A percentile compares a stretch with the other conserved stretches of the same genome.
These are phyloP conservation scores for Dermatophagoides farinae DNA, from an alignment of 1,140 invertebrate genomes.

Conservation along the genomic window DNA sequence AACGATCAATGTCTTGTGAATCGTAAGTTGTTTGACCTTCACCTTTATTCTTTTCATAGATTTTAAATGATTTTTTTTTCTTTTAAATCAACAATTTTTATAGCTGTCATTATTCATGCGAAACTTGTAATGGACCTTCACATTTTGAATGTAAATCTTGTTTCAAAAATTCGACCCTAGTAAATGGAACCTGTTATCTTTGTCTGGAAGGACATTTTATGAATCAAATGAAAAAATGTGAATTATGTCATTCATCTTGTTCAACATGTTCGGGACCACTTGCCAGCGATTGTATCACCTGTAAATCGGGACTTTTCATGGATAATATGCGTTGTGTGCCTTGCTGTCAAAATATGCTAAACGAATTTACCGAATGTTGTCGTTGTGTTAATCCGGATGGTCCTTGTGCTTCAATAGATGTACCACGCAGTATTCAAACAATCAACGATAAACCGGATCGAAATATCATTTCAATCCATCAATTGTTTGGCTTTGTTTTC, in stretches of 20 bases:
- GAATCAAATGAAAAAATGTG: slow-evolving; percentile 11
- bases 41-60: no score
- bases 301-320: slow-evolving; percentile 13
- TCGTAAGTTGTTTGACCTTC: slow-evolving; percentile 1
- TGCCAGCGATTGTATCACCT: slow-evolving; percentile 16
- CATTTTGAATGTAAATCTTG: slow-evolving; percentile 14
- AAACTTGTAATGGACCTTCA: slow-evolving; percentile 28
- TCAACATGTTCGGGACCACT: slow-evolving; percentile 16
- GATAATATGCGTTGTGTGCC: slow-evolving; percentile 16
- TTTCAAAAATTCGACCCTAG: slow-evolving; percentile 10
- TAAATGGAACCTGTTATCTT: slow-evolving; percentile 11
- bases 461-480: neutral
- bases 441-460: neutral
- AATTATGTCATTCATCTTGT: slow-evolving; percentile 17
- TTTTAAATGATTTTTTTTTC: no score
- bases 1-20: neutral
- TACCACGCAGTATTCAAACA: neutral
- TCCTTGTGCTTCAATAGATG: slow-evolving; percentile 4
- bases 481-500: neutral
- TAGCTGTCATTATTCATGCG: slow-evolving; percentile 37
- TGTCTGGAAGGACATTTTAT: slow-evolving; percentile 17
- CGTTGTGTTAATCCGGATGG: neutral
- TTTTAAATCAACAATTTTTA: slow-evolving; percentile 1
- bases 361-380: slow-evolving; percentile 8
- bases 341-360: slow-evolving; percentile 10